Base-by-base conservation (phyloP, 2,113 vertebrate genomes). In the Neodon shergylaensis region DNA sequence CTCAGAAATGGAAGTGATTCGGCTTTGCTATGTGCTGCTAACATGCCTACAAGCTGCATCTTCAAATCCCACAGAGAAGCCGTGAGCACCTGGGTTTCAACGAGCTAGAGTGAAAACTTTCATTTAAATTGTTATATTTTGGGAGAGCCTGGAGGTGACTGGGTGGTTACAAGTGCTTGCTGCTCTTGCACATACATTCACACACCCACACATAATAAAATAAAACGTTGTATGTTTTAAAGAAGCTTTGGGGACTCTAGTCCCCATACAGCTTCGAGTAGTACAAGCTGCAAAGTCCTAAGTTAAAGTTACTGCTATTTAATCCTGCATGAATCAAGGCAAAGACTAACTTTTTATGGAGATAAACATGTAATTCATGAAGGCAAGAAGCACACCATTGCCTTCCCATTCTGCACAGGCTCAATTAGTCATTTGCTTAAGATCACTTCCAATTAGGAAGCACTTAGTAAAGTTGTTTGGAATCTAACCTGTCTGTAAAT, bases 361-460 rank as follows among this genome's bases (percentile, higher is more conserved):
- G 44, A 77, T 65, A n/a, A 94, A 36, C 3, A 90, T 77, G 21
- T 6, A 91, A 79, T 39, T 17, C 44, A 63, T 61, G 72, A 65
- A 93, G n/a, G 13, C 63, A 83, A 73, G 39, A 70, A 26, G 47
- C 44, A 21, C 42, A 31, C 28, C 73, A 86, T 72, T 4, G 22
- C 8, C 31, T 81, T 90, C 31, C 84, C 3, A 7, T 76, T 91
- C 66, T 78, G 49, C 4, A 65, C 26, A 96, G 63, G 31, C 44
- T 44, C 4, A 12, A 9, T 31, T 86, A 94, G n/a, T 58, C 8
- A 63, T 86, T 52, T 92, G 49, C 73, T 11, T 76, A 68, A 76
- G 79, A 39, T 74, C 3, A 52, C 33, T 88, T 93, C n/a, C 81
- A 42, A 93, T 82, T 86, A 85, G 58, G 73, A 63, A 85, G 91